These are phyloP conservation scores for Threskiornis aethiopicus DNA, from an alignment of 2,797 vertebrate genomes.

Conservation along the genomic window DNA sequence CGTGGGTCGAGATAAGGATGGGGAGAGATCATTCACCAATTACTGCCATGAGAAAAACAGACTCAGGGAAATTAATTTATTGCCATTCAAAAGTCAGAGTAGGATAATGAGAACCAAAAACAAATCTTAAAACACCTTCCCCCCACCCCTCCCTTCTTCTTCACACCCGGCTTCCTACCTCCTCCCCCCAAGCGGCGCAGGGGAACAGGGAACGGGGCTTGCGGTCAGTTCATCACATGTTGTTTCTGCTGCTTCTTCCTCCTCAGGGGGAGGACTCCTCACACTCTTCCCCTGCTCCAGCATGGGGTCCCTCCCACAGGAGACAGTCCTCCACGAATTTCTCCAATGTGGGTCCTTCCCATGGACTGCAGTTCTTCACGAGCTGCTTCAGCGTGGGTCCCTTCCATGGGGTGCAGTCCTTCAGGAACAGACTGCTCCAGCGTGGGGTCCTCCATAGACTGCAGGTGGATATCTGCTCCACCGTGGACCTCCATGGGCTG, in stretches of 20 bases:
- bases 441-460: not conserved
- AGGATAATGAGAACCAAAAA: not conserved
- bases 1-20: fast-evolving
- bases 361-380: too few relatives aligned
- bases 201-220: fast-evolving
- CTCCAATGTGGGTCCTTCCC: too few relatives aligned
- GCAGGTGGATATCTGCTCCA: not conserved
- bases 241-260: not conserved
- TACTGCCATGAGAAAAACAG: not conserved
- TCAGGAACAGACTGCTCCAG: not conserved
- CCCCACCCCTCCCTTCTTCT: not conserved
- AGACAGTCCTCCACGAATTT: too few relatives aligned
- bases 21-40: not conserved
- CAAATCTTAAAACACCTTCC: not conserved
- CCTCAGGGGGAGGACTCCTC: not conserved
- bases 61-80: not conserved
- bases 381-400: too few relatives aligned
- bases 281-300: too few relatives aligned
- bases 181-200: fast-evolving
- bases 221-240: not conserved
- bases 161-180: not conserved
- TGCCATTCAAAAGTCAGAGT: not conserved
- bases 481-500: not conserved
- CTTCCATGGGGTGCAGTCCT: not conserved
- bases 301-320: too few relatives aligned